Conservation (phyloP, 1,140 invertebrate species). For the Drosophila sp. region DNA sequence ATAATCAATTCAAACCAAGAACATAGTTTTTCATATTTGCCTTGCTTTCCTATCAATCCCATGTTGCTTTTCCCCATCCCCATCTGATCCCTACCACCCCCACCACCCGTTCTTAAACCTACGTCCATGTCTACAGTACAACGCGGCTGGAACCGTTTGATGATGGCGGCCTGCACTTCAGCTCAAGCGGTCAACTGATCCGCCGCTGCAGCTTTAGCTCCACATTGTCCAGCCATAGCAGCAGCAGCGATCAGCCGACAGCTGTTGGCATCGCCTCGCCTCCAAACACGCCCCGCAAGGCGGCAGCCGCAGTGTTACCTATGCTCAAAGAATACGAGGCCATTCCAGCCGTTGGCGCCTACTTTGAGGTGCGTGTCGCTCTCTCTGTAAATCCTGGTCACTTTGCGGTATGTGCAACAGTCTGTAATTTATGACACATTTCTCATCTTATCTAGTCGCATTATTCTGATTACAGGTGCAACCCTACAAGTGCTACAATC, state of each 20-base stretch:
- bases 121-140: constrained; percentile 38
- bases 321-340: constrained; percentile 67
- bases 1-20: constrained; percentile 24
- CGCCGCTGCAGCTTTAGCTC: constrained; percentile 65
- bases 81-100: background rate
- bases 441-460: background rate
- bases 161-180: constrained; percentile 57
- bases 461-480: constrained; percentile 56
- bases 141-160: constrained; percentile 57
- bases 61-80: background rate
- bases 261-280: constrained; percentile 30
- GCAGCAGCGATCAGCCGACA: constrained; percentile 51
- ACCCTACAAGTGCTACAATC: constrained; percentile 78
- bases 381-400: constrained; percentile 75
- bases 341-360: constrained; percentile 69
- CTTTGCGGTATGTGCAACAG: constrained; percentile 64
- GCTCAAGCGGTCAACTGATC: constrained; percentile 51
- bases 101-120: background rate
- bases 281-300: constrained; percentile 62
- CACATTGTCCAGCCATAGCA: constrained; percentile 67
- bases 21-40: constrained; percentile 50
- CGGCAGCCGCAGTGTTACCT: constrained; percentile 20
- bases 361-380: constrained; percentile 75
- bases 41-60: constrained; percentile 1
- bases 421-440: background rate